phyloP scores from a whole-genome alignment of 2,113 vertebrate species.

The Poecilia latipinna region DNA sequence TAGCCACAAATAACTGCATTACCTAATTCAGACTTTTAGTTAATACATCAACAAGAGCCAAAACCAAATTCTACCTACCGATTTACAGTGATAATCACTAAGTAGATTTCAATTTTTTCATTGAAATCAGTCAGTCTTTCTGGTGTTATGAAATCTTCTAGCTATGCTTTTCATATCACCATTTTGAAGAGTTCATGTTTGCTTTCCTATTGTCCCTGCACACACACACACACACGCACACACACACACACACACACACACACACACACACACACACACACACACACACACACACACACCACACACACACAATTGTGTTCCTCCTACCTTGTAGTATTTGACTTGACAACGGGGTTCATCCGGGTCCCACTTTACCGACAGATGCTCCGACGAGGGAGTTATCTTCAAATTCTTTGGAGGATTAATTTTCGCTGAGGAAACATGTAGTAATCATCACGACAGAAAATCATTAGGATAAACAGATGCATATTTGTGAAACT shows the following conservation, averaged over 20 bases:
- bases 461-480: neutral
- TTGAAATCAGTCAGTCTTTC: neutral
- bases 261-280: too few relatives aligned
- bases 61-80: neutral
- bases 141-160: neutral
- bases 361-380: slow-evolving; percentile 30
- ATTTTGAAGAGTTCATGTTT: neutral
- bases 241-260: too few relatives aligned
- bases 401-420: slow-evolving; percentile 2
- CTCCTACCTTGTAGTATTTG: slow-evolving; percentile 57
- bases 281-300: too few relatives aligned
- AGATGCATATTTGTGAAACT: neutral
- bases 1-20: neutral
- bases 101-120: neutral
- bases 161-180: neutral
- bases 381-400: neutral
- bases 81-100: neutral
- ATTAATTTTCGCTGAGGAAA: slow-evolving; percentile 51
- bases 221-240: too few relatives aligned
- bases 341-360: slow-evolving; percentile 50
- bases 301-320: neutral
- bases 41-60: neutral
- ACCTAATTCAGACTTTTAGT: neutral
- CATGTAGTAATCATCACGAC: neutral
- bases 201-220: neutral